Base-by-base conservation (phyloP, 2,113 vertebrate species). In the Acrocephalus arundinaceus region DNA sequence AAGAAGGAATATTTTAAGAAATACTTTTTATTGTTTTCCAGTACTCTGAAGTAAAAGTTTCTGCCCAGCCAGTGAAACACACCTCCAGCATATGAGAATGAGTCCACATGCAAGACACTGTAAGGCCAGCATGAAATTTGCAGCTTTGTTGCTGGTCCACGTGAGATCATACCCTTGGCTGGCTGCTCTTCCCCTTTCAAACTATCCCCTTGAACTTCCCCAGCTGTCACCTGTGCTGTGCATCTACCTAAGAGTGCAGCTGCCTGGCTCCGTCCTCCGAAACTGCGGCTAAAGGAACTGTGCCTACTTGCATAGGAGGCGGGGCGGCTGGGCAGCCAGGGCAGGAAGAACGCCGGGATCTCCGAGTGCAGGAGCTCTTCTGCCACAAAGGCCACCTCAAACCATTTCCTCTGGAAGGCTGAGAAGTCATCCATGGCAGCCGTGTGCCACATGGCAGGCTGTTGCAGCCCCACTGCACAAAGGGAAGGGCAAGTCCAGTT, bases 271-370 rank as follows among this genome's bases (percentile, higher is more conserved):
- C 99, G 99, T 96, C 99, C 99, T 97, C 99, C 99, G 90, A 99
- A 99, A 98, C 99, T 99, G 98, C 99, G 99, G 98, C 99, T 99
- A 98, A 99, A 99, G 97, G 99, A 99, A 97, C 99, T 99, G 98
- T 99, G 99, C 97, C 99, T 98, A 98, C 99, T 99, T 97, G 99
- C 99, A 63, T 99, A 99, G 94, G 99, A 99, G 77, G 99, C 99
- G 1, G 99, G 99, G 91, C 99, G 98, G 96, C 99, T 99, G 90
- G 99, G 99, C 89, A 99, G 97, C 99, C 99, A 99, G 35, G 99
- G 99, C 96, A 99, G 96, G 31, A 99, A 97, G 94, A 99, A 99
- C 6, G 98, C 98, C 0, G 99, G 99, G 41, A 99, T 99, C 88
- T 99, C 99, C 0, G 99, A 99, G 75, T 99, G 98, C 25, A 98